Conservation (phyloP, 2,888 invertebrate genomes). For the Dolichopus griseipennis region DNA sequence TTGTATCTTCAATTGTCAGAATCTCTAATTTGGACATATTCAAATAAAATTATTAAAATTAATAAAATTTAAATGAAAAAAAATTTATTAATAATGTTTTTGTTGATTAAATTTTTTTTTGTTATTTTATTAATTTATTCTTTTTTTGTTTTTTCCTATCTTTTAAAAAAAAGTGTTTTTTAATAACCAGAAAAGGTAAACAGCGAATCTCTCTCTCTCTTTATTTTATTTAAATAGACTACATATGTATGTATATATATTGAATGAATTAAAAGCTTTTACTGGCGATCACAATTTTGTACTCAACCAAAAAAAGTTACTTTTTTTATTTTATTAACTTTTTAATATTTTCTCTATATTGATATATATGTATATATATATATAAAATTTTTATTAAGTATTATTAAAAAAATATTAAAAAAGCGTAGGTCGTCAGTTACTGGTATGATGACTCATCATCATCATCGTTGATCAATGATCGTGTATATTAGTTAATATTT, state of each 20-base stretch:
- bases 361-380: too few species aligned
- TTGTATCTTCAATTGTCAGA: too few species aligned
- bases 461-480: neutral
- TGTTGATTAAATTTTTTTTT: too few species aligned
- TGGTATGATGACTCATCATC: neutral
- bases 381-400: too few species aligned
- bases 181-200: conserved; percentile 14
- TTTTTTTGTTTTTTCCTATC: neutral
- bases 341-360: too few species aligned
- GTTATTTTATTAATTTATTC: too few species aligned
- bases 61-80: too few species aligned
- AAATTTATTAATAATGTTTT: too few species aligned
- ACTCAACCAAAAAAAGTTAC: neutral
- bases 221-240: neutral
- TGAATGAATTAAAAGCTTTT: neutral
- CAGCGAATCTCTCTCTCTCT: neutral
- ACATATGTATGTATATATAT: too few species aligned
- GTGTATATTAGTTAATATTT: neutral
- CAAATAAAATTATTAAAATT: neutral
- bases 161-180: neutral
- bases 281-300: neutral
- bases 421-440: neutral
- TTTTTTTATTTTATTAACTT: neutral
- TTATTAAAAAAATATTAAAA: too few species aligned
- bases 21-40: neutral